Base-by-base conservation (phyloP, 30 jellyfish, hydroid and myxozoan genomes). In the Aurelia aurita complex sp. Pacific region DNA sequence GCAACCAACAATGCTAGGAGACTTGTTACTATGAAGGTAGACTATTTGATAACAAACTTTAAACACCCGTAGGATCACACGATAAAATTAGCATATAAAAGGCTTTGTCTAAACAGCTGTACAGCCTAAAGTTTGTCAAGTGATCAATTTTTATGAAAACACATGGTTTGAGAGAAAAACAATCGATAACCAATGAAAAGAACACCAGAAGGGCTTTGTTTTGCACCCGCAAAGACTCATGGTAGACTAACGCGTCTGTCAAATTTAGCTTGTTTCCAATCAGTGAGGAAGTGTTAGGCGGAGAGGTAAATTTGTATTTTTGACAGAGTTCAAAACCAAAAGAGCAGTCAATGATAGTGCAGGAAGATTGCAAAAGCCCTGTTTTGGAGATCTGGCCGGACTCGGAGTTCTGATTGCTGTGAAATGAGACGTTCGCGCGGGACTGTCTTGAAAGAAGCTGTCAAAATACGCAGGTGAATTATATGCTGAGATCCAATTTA, bases 191-290 rank as follows among this genome's bases (percentile, higher is more conserved):
- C 7, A 81, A 57, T 66, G 67, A 84, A 73, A 84, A 72, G 93
- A 64, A 77, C 93, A 84, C 93, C 93, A 73, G 93, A 61, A 42
- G 16, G 69, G 64, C 85, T 70, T 83, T 83, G 92, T 83, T 83
- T 36, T 17, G 12, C 76, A 84, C 87, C 87, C 34, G 93, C 72
- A 53, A 35, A 50, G 82, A 67, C 80, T 85, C 88, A 50, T 23
- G 83, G 38, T 11, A 19, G 53, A 16, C 63, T 51, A 33, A 75
- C 59, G 83, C 77, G 69, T 81, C 78, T 29, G n/a, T 69, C 63
- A n/a, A 17, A 2, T 57, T 14, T 4, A 46, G 64, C 35, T 61
- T 61, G 70, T 61, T 61, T 61, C 70, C 32, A 61, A 61, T 23
- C 70, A 17, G 32, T 61, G 70, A 61, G 70, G 36, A 17, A 17